A percentile compares a stretch with the other conserved stretches of the same genome.
These are phyloP conservation scores for Cynopterus sphinx DNA, from an alignment of 2,797 vertebrate genomes.

Conservation along the genomic window DNA sequence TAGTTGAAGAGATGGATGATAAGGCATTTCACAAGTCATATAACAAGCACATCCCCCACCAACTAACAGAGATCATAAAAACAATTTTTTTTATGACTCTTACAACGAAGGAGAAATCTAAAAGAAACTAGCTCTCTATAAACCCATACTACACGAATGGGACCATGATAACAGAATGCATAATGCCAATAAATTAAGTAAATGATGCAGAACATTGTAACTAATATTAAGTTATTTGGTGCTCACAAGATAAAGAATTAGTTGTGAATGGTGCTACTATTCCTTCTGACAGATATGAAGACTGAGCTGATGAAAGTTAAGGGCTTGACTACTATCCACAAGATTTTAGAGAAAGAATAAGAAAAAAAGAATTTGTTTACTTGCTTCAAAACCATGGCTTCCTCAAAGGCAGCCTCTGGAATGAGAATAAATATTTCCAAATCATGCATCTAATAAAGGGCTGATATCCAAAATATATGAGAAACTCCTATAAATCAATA, in stretches of 20 bases:
- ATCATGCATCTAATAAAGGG: not conserved
- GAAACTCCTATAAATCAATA: not conserved
- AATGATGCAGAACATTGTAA: not conserved
- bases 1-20: not conserved
- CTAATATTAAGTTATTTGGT: not conserved
- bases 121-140: not conserved
- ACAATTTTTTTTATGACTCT: not conserved
- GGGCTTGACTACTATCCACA: not conserved
- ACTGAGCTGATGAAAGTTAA: not conserved
- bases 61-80: not conserved
- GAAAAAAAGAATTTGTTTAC: not conserved
- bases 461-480: not conserved
- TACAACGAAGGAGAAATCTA: not conserved
- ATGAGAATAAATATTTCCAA: not conserved
- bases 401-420: not conserved
- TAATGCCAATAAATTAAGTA: slow-evolving; percentile 13
- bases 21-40: not conserved
- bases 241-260: not conserved
- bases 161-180: not conserved
- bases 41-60: not conserved
- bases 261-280: not conserved
- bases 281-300: not conserved
- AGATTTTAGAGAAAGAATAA: not conserved
- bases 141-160: not conserved
- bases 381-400: not conserved